phyloP scores from a whole-genome alignment of 2,888 invertebrate species.

The Drosophila neonasuta region DNA sequence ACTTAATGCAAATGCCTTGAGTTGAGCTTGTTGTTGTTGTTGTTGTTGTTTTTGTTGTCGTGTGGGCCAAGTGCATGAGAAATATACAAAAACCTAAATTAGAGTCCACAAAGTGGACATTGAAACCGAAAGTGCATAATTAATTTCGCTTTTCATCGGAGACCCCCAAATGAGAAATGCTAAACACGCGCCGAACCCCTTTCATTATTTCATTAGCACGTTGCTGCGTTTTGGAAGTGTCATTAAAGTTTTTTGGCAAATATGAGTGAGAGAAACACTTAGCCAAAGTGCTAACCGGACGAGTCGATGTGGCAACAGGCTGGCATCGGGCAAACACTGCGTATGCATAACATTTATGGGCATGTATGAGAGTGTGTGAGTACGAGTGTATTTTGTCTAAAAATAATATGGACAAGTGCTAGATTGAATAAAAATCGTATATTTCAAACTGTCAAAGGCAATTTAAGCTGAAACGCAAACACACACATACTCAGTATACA shows the following conservation, averaged over 20 bases:
- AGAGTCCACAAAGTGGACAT: slow-evolving; percentile 16
- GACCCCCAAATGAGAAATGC: slow-evolving; percentile 25
- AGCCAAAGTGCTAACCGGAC: slow-evolving; percentile 36
- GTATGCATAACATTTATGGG: slow-evolving; percentile 34
- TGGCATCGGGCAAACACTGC: slow-evolving; percentile 11
- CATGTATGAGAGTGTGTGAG: not conserved
- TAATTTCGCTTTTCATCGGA: slow-evolving; percentile 54
- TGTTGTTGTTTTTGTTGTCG: too few species aligned
- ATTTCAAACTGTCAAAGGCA: slow-evolving; percentile 67
- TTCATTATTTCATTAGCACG: slow-evolving; percentile 22
- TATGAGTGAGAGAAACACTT: slow-evolving; percentile 36
- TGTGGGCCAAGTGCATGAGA: slow-evolving; percentile 53
- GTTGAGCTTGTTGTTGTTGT: slow-evolving; percentile 11
- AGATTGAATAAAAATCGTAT: slow-evolving; percentile 69
- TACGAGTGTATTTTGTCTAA: slow-evolving; percentile 20
- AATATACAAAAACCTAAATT: slow-evolving; percentile 44
- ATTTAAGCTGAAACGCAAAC: slow-evolving; percentile 62
- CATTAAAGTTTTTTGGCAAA: slow-evolving; percentile 26
- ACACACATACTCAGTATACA: slow-evolving; percentile 33
- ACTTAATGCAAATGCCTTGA: slow-evolving; percentile 61
- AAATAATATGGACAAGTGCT: slow-evolving; percentile 49
- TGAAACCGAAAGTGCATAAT: slow-evolving; percentile 65
- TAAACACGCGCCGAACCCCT: slow-evolving; percentile 14
- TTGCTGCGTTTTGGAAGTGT: slow-evolving; percentile 17
- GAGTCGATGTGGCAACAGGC: not conserved